Evolutionary conservation across 1,140 invertebrate genomes (phyloP), one percentile per base, ranked within the genome.

Genomic region (Trissolcus basalis): DNA sequence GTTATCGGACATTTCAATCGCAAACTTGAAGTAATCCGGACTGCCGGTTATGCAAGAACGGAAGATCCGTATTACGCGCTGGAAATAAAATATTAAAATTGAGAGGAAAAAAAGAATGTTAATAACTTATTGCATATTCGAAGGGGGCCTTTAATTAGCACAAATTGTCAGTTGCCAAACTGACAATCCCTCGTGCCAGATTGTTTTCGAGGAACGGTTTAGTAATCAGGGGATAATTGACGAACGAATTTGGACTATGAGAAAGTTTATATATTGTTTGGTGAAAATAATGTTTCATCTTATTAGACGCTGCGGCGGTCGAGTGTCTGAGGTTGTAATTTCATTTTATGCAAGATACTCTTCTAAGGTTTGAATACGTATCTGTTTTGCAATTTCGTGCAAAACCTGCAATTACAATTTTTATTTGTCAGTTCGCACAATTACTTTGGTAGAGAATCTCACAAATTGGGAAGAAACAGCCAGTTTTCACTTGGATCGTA

Each of bases 311-410:
- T 43, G 9, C 48, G 49, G 43, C 55, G 32, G 27, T 33, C 19
- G 19, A 49, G 33, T 41, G 6, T 8, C 27, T n/a, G n/a, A n/a
- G n/a, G 32, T 12, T 27, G 53, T 10, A 65, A 56, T 55, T 65
- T 65, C 36, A 65, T 45, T 65, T 65, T 65, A 56, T 50, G 39
- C 55, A 65, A 56, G 50, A 36, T 12, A 53, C 36, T 63, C 59
- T n/a, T n/a, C 59, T 35, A 53, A 48, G 35, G 39, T 43, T 43
- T 6, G 2, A 48, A 35, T 44, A n/a, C n/a, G 7, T 33, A 36
- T 27, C 19, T 27, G 19, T 45, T 60, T 48, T 49, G 56, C 45
- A 49, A 45, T 27, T 60, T 48, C 15, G 56, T 39, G 11, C n/a
- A 12, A 60, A 60, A 4, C 19, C 43, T 49, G 12, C 32, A 33